Base-by-base conservation (phyloP, 2,113 vertebrate species). In the Delphinapterus leucas region DNA sequence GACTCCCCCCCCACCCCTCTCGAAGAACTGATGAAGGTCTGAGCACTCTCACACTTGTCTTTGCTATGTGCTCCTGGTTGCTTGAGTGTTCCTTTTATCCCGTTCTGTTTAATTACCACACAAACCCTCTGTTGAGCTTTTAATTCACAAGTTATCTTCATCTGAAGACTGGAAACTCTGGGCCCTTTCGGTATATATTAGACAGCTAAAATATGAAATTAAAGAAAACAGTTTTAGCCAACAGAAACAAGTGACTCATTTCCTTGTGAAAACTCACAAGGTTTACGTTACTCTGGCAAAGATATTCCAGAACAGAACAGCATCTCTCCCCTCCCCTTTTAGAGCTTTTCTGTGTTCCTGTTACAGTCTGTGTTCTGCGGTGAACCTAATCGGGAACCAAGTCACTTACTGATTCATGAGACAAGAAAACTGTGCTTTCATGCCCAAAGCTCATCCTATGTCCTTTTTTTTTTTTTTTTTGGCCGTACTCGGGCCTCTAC, bases 211-310 rank as follows among this genome's bases (percentile, higher is more conserved):
- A 99, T 99, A 98, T 98, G 98, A 99, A 99, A 99, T 99, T 98
- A 99, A 99, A 99, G 98, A 99, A 99, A 99, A 99, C 98, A 99
- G 76, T 98, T 98, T 97, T 70, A 81, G 99, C 99, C 99, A 99
- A 99, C 97, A 98, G 98, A 99, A 99, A 99, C 98, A 99, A 99
- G 98, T 99, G 99, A 99, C 98, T 99, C 98, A 99, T 99, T 99
- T 99, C 99, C 99, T 98, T 98, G 98, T 97, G 98, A 99, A 99
- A 99, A 99, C 98, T 99, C 98, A 97, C 98, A 98, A 98, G 98
- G 98, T 98, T 99, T 99, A 98, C 97, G 98, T 99, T 99, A 98
- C 99, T 99, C 98, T 98, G 98, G 98, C 98, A 99, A 99, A 97
- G 55, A 97, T 98, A 98, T 98, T 99, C 98, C 98, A 98, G 98